Evolutionary conservation across 2,797 vertebrate genomes (phyloP), one percentile per base, ranked within the genome.

Genomic region (Danio aesculapii): DNA sequence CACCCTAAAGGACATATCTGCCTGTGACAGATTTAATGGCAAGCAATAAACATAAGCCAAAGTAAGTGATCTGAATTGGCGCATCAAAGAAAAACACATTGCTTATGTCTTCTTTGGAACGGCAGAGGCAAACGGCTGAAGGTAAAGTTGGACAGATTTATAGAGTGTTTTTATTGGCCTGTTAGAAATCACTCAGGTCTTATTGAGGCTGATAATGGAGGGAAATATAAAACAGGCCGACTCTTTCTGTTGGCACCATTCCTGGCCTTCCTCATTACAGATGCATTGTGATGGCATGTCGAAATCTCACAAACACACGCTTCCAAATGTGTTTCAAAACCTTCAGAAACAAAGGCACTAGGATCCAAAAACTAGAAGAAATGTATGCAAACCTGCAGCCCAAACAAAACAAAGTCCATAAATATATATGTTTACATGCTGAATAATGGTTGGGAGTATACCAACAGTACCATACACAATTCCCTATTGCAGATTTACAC

Each of bases 101-200:
- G 85, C 75, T 79, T 58, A 16, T 49, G 58, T 77, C 5, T 64
- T 44, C 53, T 6, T 30, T 68, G 63, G 30, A 86, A 79, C 75
- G 70, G 69, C 82, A 75, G 55, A 81, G 58, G 71, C 68, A 70
- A 46, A 67, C 1, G 70, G 79, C 81, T 46, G 46, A 81, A 71
- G 41, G 1, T 57, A 19, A 87, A 83, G 83, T 89, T 76, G n/a
- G 81, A 87, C 76, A 90, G 90, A 92, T 92, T 89, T 90, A 92
- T 91, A 71, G 79, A 84, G 63, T 83, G 81, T 75, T 84, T 89
- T 88, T 84, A 82, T 61, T 83, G 85, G 84, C 59, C 63, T 84
- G 85, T 83, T 88, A 83, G 84, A 87, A 91, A 86, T 88, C 88
- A 88, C 85, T 90, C 86, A 86, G 82, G 78, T 83, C 84, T 84